Percentiles rank a stretch among this genome's conserved stretches.
phyloP scores from a whole-genome alignment of 2,888 invertebrate species.

The Lapara coniferarum region DNA sequence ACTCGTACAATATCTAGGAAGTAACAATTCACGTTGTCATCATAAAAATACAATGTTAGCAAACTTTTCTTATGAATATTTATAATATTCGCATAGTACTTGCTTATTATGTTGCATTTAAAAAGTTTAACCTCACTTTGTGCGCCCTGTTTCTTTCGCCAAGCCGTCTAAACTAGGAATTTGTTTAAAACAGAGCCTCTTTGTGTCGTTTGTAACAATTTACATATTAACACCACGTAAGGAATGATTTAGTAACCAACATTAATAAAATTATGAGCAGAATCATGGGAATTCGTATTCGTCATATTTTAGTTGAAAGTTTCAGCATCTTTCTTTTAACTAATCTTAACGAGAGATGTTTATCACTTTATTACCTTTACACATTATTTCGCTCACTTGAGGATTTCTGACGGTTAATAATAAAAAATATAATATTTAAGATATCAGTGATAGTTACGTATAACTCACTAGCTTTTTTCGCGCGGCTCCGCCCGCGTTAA shows the following conservation, averaged over 20 bases:
- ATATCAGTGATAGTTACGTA: no score
- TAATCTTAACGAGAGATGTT: no score
- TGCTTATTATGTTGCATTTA: slow-evolving; percentile 26
- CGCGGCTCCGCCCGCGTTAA: no score
- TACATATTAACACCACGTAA: not conserved
- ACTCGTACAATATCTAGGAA: slow-evolving; percentile 37
- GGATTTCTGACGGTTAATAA: no score
- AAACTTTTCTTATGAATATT: slow-evolving; percentile 49
- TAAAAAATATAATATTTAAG: no score
- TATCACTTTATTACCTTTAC: no score
- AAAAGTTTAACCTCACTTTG: slow-evolving; percentile 24
- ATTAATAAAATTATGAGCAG: not conserved
- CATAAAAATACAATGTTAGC: slow-evolving; percentile 47
- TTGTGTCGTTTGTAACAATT: slow-evolving; percentile 20
- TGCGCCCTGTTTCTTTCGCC: not conserved
- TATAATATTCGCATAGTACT: slow-evolving; percentile 37
- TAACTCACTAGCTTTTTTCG: no score
- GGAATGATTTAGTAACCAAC: not conserved
- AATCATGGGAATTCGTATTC: no score
- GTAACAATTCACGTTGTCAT: slow-evolving; percentile 45
- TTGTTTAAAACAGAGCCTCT: not conserved
- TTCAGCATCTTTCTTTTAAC: no score
- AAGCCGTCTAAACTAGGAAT: not conserved
- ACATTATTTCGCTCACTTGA: no score
- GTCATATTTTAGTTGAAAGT: no score